These are phyloP conservation scores for Drosophila lutescens DNA, from an alignment of 2,888 invertebrate species.

Conservation along the genomic window DNA sequence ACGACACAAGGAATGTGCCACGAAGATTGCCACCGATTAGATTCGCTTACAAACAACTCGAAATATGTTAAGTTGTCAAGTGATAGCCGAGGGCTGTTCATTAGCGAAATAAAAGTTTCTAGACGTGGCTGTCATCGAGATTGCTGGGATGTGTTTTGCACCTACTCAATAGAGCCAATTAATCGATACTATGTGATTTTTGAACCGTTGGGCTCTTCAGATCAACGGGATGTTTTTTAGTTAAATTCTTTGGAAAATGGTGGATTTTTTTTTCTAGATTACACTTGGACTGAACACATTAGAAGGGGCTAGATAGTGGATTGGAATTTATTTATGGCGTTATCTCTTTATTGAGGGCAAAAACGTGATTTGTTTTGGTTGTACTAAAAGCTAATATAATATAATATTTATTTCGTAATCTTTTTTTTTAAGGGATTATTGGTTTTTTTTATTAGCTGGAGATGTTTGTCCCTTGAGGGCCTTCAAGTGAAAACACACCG, in stretches of 20 bases:
- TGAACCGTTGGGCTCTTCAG: not conserved
- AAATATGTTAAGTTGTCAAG: conserved; percentile 59
- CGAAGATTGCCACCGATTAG: conserved; percentile 59
- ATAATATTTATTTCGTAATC: not conserved
- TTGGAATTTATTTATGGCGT: not conserved
- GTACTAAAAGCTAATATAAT: not conserved
- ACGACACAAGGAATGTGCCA: conserved; percentile 63
- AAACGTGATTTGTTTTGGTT: not conserved
- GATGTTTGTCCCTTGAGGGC: no score
- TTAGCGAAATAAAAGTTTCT: conserved; percentile 42
- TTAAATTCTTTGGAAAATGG: conserved; percentile 17
- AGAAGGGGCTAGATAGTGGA: not conserved
- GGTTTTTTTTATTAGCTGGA: no score
- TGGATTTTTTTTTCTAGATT: conserved; percentile 7
- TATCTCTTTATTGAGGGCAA: not conserved
- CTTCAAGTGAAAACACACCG: not conserved
- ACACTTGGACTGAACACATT: not conserved
- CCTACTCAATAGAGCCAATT: not conserved
- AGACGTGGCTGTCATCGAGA: conserved; percentile 15
- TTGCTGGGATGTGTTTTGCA: conserved; percentile 3
- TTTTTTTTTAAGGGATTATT: not conserved
- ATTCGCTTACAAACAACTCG: conserved; percentile 52
- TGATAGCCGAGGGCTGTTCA: conserved; percentile 51
- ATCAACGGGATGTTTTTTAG: not conserved
- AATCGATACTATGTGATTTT: not conserved